Percentiles rank a stretch among this genome's conserved stretches.
phyloP scores from a whole-genome alignment of 2,888 invertebrate species.

The Drosophila niveifrons region DNA sequence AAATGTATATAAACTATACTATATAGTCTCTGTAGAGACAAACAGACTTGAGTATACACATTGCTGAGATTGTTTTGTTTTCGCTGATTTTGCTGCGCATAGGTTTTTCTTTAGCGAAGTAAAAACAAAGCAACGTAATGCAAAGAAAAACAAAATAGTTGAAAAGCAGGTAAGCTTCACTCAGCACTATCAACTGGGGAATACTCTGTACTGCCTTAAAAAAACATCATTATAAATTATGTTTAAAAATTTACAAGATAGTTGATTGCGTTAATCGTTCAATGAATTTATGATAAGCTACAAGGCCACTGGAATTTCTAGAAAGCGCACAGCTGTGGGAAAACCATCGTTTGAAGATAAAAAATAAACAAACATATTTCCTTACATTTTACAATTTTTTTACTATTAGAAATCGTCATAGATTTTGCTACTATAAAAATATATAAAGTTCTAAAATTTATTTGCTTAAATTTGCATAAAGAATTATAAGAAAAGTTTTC shows the following conservation, averaged over 20 bases:
- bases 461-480: too few species aligned
- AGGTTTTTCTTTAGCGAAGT: constrained; percentile 46
- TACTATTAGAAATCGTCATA: too few species aligned
- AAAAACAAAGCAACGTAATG: constrained; percentile 28
- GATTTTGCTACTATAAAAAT: too few species aligned
- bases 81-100: constrained; percentile 49
- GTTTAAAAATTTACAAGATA: not conserved
- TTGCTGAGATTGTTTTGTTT: constrained; percentile 26
- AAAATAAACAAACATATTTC: too few species aligned
- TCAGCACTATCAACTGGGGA: not conserved
- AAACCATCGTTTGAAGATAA: too few species aligned
- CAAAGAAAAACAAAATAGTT: constrained; percentile 17
- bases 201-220: constrained; percentile 4
- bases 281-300: not conserved
- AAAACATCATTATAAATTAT: not conserved
- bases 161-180: not conserved
- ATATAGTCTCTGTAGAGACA: not conserved
- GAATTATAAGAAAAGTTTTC: too few species aligned
- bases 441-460: too few species aligned
- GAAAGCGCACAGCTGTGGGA: too few species aligned
- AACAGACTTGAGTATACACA: constrained; percentile 2
- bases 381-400: too few species aligned
- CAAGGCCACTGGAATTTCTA: too few species aligned
- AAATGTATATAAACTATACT: not conserved
- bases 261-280: not conserved